Evolutionary conservation across 2,113 vertebrate species (phyloP).

Genomic region (Phaethon lepturus): DNA sequence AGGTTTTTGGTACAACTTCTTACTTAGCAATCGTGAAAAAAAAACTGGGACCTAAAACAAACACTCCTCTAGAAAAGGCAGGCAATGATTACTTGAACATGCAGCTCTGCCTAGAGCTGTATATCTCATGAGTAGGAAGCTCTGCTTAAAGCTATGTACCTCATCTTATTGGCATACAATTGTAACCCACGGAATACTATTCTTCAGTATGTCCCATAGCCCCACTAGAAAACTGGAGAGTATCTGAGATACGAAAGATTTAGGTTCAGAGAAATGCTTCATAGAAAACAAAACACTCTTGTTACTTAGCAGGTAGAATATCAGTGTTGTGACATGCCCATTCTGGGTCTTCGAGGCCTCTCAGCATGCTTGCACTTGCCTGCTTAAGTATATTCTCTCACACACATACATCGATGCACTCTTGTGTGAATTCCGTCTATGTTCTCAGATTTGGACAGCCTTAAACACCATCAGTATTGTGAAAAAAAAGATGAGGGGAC

Average conservation of each 20-base stretch:
- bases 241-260: background rate
- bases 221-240: background rate
- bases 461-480: background rate
- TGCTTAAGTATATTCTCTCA: background rate
- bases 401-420: accelerated
- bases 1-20: background rate
- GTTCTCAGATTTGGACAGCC: background rate
- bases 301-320: background rate
- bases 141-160: background rate
- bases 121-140: background rate
- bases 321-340: background rate
- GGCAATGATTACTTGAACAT: background rate
- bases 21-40: background rate
- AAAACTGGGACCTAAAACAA: background rate
- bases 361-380: background rate
- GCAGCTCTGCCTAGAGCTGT: background rate
- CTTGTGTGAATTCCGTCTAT: background rate
- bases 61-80: background rate
- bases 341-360: background rate
- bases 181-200: background rate
- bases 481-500: background rate
- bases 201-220: background rate
- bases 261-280: background rate
- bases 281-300: background rate
- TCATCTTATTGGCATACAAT: background rate